Base-by-base conservation (phyloP, 2,888 invertebrate genomes). In the Thecocarcelia acutangulata region DNA sequence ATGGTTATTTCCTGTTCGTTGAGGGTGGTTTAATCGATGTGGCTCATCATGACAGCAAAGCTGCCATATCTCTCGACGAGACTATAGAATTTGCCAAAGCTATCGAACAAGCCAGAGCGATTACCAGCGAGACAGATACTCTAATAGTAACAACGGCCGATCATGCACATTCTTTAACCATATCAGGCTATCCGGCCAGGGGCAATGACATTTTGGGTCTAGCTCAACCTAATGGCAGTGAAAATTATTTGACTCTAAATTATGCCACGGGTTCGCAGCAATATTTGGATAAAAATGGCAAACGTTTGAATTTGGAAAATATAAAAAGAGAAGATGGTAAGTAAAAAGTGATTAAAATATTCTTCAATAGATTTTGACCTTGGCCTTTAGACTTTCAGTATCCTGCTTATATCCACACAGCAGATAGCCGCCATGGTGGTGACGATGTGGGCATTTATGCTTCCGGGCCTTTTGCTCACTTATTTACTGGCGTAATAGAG, bases 101-200 rank as follows among this genome's bases (percentile, higher is more conserved):
- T n/a, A n/a, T n/a, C n/a, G n/a, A n/a, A n/a, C n/a, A n/a, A n/a
- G n/a, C n/a, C n/a, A n/a, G 91, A 59, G 88, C 91, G 0, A 86
- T 95, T 85, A 94, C 94, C 0, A 90, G 90, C 72, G 89, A 90
- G 6, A 89, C 93, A 9, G 95, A 97, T 28, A 97, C 97, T 0
- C 89, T 97, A 1, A 94, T 97, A 44, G 93, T 97, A 0, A 96
- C 95, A 1, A 94, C 94, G 0, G 91, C 96, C 0, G 96, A 96
- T 89, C 96, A n/a, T n/a, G n/a, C n/a, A n/a, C n/a, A n/a, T n/a
- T n/a, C n/a, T n/a, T n/a, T n/a, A n/a, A n/a, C n/a, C n/a, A n/a
- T n/a, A n/a, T n/a, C n/a, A n/a, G n/a, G n/a, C n/a, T n/a, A n/a
- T n/a, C n/a, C n/a, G n/a, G 91, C 84, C 0, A 86, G 90, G 54